A percentile compares a stretch with the other conserved stretches of the same genome.
phyloP scores from a whole-genome alignment of 37 sponge, comb jelly and placozoan genomes.

The Halisarca cf. caerulea region DNA sequence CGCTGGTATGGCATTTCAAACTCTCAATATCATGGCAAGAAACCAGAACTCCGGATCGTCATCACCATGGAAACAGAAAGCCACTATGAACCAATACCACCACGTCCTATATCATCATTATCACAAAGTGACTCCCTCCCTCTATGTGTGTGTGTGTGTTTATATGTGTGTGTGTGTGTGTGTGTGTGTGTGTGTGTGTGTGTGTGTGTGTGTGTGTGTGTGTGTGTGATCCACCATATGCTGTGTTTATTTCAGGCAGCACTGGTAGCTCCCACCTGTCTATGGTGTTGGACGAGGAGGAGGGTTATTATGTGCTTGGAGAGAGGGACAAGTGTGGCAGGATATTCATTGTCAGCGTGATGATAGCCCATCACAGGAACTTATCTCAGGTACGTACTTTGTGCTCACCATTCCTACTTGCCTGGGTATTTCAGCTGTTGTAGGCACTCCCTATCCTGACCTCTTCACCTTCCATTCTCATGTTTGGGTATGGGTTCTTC shows the following conservation, averaged over 20 bases:
- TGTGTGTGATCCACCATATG: too few relatives aligned
- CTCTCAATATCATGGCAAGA: constrained; percentile 46
- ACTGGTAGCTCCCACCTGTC: constrained; percentile 5
- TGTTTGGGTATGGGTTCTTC: too few relatives aligned
- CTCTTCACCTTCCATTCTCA: too few relatives aligned
- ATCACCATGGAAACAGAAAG: constrained; percentile 58
- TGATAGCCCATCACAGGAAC: constrained; percentile 37
- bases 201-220: too few relatives aligned
- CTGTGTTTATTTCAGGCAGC: background rate
- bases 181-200: too few relatives aligned
- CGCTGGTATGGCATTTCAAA: constrained; percentile 69
- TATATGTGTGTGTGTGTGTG: too few relatives aligned
- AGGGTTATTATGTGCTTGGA: constrained; percentile 68
- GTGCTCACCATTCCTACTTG: too few relatives aligned
- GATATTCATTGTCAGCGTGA: constrained; percentile 64
- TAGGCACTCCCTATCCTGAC: too few relatives aligned
- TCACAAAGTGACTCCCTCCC: background rate
- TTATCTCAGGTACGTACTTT: constrained; percentile 41
- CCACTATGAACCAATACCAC: background rate
- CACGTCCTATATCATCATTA: background rate
- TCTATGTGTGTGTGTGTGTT: background rate
- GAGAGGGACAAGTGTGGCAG: constrained; percentile 11
- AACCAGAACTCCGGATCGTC: constrained; percentile 72
- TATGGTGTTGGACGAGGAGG: constrained; percentile 53
- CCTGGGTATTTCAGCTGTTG: too few relatives aligned